A percentile compares a stretch with the other conserved stretches of the same genome.
These are phyloP conservation scores for Synanthedon myopaeformis DNA, from an alignment of 2,888 invertebrate genomes.

Conservation along the genomic window DNA sequence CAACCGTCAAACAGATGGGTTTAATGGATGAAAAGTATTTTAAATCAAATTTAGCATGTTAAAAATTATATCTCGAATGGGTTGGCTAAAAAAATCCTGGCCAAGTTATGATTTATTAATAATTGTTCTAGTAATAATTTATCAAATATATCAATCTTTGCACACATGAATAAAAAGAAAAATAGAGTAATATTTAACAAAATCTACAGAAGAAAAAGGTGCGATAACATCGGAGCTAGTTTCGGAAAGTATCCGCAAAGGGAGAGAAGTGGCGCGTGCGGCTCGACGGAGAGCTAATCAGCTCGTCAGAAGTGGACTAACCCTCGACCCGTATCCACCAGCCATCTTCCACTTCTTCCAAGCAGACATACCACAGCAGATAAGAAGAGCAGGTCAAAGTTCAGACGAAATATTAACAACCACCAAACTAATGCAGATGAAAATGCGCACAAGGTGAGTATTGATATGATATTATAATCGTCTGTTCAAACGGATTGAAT, in stretches of 20 bases:
- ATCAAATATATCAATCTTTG: too few relatives aligned
- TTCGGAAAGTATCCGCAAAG: slow-evolving; percentile 41
- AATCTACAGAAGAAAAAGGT: slow-evolving; percentile 52
- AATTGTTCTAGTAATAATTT: too few relatives aligned
- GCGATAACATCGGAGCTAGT: slow-evolving; percentile 69
- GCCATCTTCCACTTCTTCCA: slow-evolving; percentile 53
- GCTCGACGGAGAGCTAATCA: slow-evolving; percentile 40
- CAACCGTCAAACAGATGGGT: too few relatives aligned
- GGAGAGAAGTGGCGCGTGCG: slow-evolving; percentile 42
- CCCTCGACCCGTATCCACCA: slow-evolving; percentile 36
- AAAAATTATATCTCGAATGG: background rate
- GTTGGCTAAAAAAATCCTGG: too few relatives aligned
- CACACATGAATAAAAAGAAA: background rate
- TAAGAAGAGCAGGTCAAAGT: slow-evolving; percentile 36
- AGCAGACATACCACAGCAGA: slow-evolving; percentile 30
- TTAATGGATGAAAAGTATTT: background rate
- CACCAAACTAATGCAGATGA: slow-evolving; percentile 55
- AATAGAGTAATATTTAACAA: background rate
- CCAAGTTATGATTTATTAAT: too few relatives aligned
- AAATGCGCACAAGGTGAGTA: slow-evolving; percentile 37
- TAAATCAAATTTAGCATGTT: background rate
- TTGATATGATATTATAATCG: too few relatives aligned
- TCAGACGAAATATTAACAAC: slow-evolving; percentile 54
- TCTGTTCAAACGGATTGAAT: too few relatives aligned
- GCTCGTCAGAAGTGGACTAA: slow-evolving; percentile 41